Base-by-base conservation (phyloP, 2,888 invertebrate species). In the Cylloceria caligata region DNA sequence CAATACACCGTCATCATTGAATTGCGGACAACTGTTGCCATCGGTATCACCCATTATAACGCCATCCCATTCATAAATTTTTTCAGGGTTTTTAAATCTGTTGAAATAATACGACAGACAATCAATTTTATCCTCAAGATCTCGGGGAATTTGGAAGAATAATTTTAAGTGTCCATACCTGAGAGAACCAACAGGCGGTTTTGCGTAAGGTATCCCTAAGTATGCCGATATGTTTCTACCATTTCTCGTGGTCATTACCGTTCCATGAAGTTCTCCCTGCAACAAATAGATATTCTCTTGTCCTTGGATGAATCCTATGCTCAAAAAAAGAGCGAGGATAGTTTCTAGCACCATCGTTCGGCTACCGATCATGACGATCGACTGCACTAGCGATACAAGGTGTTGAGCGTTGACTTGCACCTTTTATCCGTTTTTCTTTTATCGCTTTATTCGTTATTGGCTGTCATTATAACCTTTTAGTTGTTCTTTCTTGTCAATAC, bases 11-110 rank as follows among this genome's bases (percentile, higher is more conserved):
- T 49, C 47, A 11, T 80, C 47, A 55, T 68, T 30, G 7, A 71
- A 11, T 74, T 87, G 87, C 2, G 74, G 62, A 75, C 87, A 87
- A 13, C 62, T 13, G 1, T 55, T 64, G 11, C 68, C 62, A 34
- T 82, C 78, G 7, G 36, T 55, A 7, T 79, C 11, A 16, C 85
- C 85, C 1, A 19, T 0, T 1, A 80, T 39, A 2, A 34, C 65
- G 2, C 62, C 74, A 0, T 34, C 24, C 85, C 83, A 83, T 1
- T 71, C n/a, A 11, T 69, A 34, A 19, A 55, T 75, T 42, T 83
- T 77, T n/a, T 62, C 39, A 11, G 87, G 85, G 65, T n/a, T 72
- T n/a, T 9, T 45, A 52, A 87, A 87, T 76, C 87, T 86, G 69
- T 27, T n/a, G 16, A 36, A 52, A 16, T 4, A 39, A 16, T 6